Evolutionary conservation across 2,888 invertebrate species (phyloP).

Genomic region (Zaprionus obscuricornis): DNA sequence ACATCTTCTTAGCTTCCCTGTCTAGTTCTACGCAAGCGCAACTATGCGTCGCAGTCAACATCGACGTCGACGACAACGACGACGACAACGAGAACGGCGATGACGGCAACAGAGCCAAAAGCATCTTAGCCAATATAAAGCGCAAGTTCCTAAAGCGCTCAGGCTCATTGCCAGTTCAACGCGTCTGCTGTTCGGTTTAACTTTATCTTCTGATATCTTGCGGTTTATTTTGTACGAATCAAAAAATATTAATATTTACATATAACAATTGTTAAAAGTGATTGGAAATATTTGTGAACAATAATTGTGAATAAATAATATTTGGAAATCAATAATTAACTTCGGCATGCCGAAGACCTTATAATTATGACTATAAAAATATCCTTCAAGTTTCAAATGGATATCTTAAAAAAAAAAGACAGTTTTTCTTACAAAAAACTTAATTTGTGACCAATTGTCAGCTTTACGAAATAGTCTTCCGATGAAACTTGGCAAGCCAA

Average conservation of each 20-base stretch:
- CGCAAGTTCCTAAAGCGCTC: slow-evolving; percentile 49
- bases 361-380: no score
- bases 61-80: slow-evolving; percentile 30
- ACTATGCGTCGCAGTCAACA: slow-evolving; percentile 17
- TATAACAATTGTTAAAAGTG: slow-evolving; percentile 4
- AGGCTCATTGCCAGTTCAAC: slow-evolving; percentile 60
- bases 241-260: slow-evolving; percentile 2
- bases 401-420: no score
- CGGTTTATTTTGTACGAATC: background rate
- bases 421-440: no score
- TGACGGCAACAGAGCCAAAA: slow-evolving; percentile 27
- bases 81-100: no score
- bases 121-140: slow-evolving; percentile 65
- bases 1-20: background rate
- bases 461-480: no score
- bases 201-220: slow-evolving; percentile 1
- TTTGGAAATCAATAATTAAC: no score
- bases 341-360: no score
- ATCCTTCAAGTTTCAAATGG: no score
- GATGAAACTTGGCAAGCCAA: no score
- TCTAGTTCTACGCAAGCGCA: slow-evolving; percentile 47
- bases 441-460: no score
- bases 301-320: no score
- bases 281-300: background rate
- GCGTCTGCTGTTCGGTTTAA: slow-evolving; percentile 33